Evolutionary conservation across 2,113 vertebrate species (phyloP).

Genomic region (Actenoides lindsayi): DNA sequence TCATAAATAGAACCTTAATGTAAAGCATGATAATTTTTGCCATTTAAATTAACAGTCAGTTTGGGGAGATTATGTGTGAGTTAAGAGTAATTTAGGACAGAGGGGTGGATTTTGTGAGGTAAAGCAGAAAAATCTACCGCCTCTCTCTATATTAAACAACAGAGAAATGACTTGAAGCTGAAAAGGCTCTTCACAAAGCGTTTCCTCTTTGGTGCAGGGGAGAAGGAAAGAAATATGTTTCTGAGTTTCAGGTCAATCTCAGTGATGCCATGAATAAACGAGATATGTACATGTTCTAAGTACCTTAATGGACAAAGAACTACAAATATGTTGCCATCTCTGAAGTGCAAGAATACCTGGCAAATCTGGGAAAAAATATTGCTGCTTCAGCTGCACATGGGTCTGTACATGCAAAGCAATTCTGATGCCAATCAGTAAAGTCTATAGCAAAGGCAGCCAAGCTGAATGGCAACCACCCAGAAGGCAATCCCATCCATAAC

Average conservation of each 20-base stretch:
- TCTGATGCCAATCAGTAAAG: constrained; percentile 9
- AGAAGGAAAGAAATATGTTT: background rate
- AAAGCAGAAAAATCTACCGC: background rate
- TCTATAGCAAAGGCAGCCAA: background rate
- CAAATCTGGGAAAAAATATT: background rate
- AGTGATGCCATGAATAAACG: background rate
- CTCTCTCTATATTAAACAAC: background rate
- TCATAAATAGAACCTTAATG: background rate
- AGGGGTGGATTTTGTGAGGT: background rate
- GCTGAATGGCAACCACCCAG: background rate
- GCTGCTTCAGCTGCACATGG: background rate
- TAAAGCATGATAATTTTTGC: background rate
- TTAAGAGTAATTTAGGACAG: background rate
- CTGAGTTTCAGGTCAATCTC: background rate
- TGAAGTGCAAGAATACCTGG: background rate
- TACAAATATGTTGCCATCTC: background rate
- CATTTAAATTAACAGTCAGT: background rate
- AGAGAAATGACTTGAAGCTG: background rate
- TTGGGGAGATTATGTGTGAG: background rate
- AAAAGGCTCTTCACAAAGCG: background rate
- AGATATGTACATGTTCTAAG: background rate
- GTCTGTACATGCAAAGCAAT: background rate
- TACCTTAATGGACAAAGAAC: background rate
- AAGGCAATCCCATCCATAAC: background rate
- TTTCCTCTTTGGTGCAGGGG: background rate